Evolutionary conservation across 1,140 invertebrate species (phyloP), one percentile per base, ranked within the genome.

Genomic region (Marisa cornuarietis): DNA sequence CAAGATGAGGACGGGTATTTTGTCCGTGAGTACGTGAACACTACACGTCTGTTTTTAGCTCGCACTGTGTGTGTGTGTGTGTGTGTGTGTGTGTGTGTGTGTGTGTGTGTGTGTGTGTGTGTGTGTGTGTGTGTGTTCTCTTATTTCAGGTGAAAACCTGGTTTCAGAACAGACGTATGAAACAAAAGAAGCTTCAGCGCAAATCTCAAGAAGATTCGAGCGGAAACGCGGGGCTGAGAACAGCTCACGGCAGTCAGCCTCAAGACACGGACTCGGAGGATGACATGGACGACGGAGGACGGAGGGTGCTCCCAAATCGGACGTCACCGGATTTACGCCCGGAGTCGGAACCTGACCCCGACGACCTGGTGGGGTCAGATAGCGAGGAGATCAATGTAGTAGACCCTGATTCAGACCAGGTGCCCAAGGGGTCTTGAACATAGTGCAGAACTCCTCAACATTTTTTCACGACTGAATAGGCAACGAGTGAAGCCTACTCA

Each of bases 131-230:
- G 31, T n/a, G 51, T n/a, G 4, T 52, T 71, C 2, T 83, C 76
- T 74, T 80, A 75, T 85, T 87, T 54, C 85, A 94, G 93, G 97
- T 98, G 69, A 99, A 98, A 92, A 98, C 97, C 58, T 99, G 97
- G 98, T 99, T 99, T 91, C 97, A 99, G 92, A 99, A 99, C 91
- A 92, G 97, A 22, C 92, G 97, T 83, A 99, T 99, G 97, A 99
- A 99, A 88, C 97, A 98, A 90, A 99, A 99, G 93, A 99, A 99
- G 89, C 95, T 98, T 88, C 93, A 98, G 87, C 92, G 96, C 78
- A 95, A 95, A 87, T 84, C 93, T 31, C 92, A 91, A 65, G 94
- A 93, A n/a, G 92, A 92, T 24, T 76, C 76, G 7, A 81, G 83
- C 52, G 68, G 71, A 49, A 52, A 61, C 7, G 62, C n/a, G n/a